Base-by-base conservation (phyloP, 2,888 invertebrate species). In the Dryomyza anilis region DNA sequence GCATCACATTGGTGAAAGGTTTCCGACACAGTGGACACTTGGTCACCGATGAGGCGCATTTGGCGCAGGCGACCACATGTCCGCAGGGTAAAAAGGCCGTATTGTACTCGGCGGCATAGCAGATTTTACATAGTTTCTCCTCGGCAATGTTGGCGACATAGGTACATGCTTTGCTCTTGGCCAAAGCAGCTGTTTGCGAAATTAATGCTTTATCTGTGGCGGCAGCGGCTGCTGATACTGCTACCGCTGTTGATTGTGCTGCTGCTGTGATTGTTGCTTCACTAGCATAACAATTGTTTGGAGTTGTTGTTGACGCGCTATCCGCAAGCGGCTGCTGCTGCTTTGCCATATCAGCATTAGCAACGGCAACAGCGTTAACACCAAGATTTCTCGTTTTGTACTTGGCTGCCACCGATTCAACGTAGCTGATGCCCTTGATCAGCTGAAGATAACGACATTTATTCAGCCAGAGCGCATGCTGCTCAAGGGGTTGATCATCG, bases 61-160 rank as follows among this genome's bases (percentile, higher is more conserved):
- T 91, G 62, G 91, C 90, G 85, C 98, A 98, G 58, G 95, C 91
- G 63, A 95, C 92, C 76, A 96, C 91, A 85, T 98, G 98, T 70
- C 96, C 94, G 84, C 98, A 98, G 57, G 98, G 97, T 76, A 97
- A 87, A 85, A 98, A 96, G 74, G 95, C 92, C 68, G 96, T 91
- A 72, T 92, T 92, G 74, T 93, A 88, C 84, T 96, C 95, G 77
- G 91, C 90, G 66, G 89, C 91, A 85, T 91, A 95, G 84, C 98
- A 98, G 73, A 98, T 95, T 85, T 94, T 95, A 85, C 97, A 98
- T 73, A 93, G 84, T 74, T 89, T 89, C 67, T 87, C 86, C 75
- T 88, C 87, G 57, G 86, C 86, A 69, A 79, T 76, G 66, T 59
- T 53, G 57, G 67, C 53, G 59, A 33, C 3, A n/a, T n/a, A n/a